These are phyloP conservation scores for Ecdyonurus torrentis DNA, from an alignment of 2,888 invertebrate genomes.

Conservation along the genomic window DNA sequence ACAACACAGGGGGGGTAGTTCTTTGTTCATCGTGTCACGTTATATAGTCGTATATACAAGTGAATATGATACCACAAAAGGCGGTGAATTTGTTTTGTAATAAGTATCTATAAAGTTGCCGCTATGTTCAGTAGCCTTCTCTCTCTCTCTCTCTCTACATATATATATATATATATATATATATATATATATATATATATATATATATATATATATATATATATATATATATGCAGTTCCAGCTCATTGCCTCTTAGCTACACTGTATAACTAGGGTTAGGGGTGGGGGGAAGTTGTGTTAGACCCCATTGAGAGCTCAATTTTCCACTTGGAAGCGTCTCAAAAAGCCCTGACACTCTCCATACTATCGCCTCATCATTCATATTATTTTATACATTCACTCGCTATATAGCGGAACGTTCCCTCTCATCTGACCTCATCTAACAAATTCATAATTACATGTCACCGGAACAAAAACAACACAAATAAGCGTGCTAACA, in stretches of 20 bases:
- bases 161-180: no score
- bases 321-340: not conserved
- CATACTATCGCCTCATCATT: conserved; percentile 1
- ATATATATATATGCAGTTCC: no score
- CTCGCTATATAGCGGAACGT: not conserved
- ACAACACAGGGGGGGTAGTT: not conserved
- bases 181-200: no score
- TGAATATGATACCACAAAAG: no score
- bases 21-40: not conserved
- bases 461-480: not conserved
- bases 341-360: conserved; percentile 2
- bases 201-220: no score
- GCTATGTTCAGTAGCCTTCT: no score
- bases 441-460: not conserved
- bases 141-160: no score
- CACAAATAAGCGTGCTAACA: no score
- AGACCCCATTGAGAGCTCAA: not conserved
- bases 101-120: no score
- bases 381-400: not conserved
- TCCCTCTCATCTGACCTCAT: not conserved
- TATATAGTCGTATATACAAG: no score
- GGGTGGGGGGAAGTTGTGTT: not conserved
- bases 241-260: not conserved
- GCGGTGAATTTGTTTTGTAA: no score
- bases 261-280: not conserved